Evolutionary conservation across 1,140 invertebrate species (phyloP), one percentile per base, ranked within the genome.

Genomic region (Bombyx mandarina): DNA sequence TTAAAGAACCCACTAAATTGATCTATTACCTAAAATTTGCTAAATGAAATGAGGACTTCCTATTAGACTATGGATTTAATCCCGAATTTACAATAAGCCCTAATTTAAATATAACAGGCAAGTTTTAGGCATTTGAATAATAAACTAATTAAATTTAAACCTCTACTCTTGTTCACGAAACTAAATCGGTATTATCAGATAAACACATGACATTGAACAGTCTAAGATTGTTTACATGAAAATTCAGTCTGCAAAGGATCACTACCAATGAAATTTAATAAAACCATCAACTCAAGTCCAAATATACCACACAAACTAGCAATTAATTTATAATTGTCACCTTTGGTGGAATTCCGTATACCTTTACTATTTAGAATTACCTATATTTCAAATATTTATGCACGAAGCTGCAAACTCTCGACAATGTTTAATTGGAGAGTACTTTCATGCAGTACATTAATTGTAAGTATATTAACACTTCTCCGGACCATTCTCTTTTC

Each of bases 291-390:
- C 26, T 35, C 4, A 5, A 35, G 26, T 35, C 26, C 26, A 35
- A 35, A 35, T 35, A 35, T 35, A 35, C 26, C 26, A 35, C 26
- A 35, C 26, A 57, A 66, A 61, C 57, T 54, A 66, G 56, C 58
- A 60, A 63, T 53, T 63, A 60, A 43, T 46, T 54, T 61, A 57
- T 58, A 61, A 59, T 57, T 57, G 62, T 65, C 75, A 79, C 80
- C 78, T 73, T 71, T 69, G 68, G 71, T 79, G 71, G 73, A 65
- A 66, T 67, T 76, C 74, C 73, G 73, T 83, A 84, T 86, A 81
- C 77, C 62, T 79, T 84, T 73, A 63, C 75, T 83, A 82, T 67
- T 77, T 73, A 79, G 61, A 65, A 74, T 75, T 82, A 73, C 12
- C 10, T 60, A 74, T 69, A 73, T 74, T 72, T 67, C 64, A 66